Evolutionary conservation across 2,888 invertebrate genomes (phyloP).

Genomic region (Orthosia gothica): DNA sequence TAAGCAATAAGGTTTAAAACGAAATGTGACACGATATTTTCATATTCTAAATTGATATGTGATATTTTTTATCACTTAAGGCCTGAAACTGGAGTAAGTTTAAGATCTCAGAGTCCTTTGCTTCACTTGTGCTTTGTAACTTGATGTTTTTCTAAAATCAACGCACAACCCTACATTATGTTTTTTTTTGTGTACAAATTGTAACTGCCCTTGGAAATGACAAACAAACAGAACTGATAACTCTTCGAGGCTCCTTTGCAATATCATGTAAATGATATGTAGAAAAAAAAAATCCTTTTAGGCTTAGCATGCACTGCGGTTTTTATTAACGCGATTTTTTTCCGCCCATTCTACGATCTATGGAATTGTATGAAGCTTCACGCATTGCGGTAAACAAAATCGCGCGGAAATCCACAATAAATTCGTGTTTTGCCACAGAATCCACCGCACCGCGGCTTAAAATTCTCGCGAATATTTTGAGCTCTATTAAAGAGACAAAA

Average conservation of each 20-base stretch:
- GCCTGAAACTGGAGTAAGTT: slow-evolving; percentile 66
- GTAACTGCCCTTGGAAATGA: slow-evolving; percentile 43
- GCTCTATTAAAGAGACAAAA: too few relatives aligned
- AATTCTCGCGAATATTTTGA: too few relatives aligned
- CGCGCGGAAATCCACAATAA: too few relatives aligned
- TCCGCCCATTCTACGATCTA: too few relatives aligned
- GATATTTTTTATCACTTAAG: slow-evolving; percentile 86
- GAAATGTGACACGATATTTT: slow-evolving; percentile 82
- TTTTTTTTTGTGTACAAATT: slow-evolving; percentile 67
- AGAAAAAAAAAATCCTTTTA: slow-evolving; percentile 23
- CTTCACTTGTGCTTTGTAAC: slow-evolving; percentile 50
- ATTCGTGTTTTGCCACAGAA: too few relatives aligned
- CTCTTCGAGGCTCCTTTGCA: slow-evolving; percentile 75
- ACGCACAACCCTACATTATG: slow-evolving; percentile 49
- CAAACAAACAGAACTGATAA: slow-evolving; percentile 60
- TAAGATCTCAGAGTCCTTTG: slow-evolving; percentile 70
- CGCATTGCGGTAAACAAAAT: too few relatives aligned
- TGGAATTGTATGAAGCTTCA: too few relatives aligned
- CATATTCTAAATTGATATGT: slow-evolving; percentile 88
- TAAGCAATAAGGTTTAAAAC: slow-evolving; percentile 83
- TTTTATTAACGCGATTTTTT: too few relatives aligned
- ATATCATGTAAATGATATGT: slow-evolving; percentile 38
- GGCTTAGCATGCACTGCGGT: too few relatives aligned
- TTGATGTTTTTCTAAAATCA: slow-evolving; percentile 38
- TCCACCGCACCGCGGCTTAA: too few relatives aligned